Evolutionary conservation across 1,140 invertebrate species (phyloP), one percentile per base, ranked within the genome.

Genomic region (Coelopa frigida): DNA sequence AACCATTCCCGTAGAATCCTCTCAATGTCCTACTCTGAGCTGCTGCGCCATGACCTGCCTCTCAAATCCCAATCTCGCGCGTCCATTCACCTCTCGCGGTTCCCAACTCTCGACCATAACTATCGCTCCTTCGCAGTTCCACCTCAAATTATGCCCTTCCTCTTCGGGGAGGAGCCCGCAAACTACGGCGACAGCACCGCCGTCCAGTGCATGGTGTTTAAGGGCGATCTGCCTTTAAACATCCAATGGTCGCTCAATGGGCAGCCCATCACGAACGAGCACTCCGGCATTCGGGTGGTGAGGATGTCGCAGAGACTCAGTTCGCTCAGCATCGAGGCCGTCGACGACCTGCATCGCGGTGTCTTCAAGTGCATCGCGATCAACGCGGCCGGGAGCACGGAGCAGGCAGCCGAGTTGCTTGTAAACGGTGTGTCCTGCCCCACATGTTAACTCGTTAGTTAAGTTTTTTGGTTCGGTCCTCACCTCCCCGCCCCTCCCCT

Each of bases 161-260:
- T 75, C 37, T 85, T 86, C 57, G 82, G 81, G 17, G 80, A 84
- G 48, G 78, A 82, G 35, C 75, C 79, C 24, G 73, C 83, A 15
- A 83, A 83, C 64, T 76, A 77, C 45, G 81, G 81, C 24, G 81
- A 85, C 54, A 75, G 78, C 44, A 68, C 65, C 6, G 77, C 79
- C 10, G 72, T 75, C 5, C 72, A 75, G 33, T 93, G 89, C 70
- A 81, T 83, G 52, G 78, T 85, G 17, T 76, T 79, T 55, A 84
- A 85, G 66, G 85, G 85, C 37, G 85, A 87, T 69, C 68, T 77
- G 44, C 84, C 84, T 3, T 73, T 87, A 33, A 75, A 78, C 44
- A 77, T 85, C 37, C 76, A 75, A n/a, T 90, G 87, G 87, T 78
- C 75, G n/a, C 77, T 87, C 44, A 83, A 87, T 53, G 79, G 83